A percentile compares a stretch with the other conserved stretches of the same genome.
Evolutionary conservation across 2,113 vertebrate genomes (phyloP).

Genomic region (Ranitomeya variabilis): DNA sequence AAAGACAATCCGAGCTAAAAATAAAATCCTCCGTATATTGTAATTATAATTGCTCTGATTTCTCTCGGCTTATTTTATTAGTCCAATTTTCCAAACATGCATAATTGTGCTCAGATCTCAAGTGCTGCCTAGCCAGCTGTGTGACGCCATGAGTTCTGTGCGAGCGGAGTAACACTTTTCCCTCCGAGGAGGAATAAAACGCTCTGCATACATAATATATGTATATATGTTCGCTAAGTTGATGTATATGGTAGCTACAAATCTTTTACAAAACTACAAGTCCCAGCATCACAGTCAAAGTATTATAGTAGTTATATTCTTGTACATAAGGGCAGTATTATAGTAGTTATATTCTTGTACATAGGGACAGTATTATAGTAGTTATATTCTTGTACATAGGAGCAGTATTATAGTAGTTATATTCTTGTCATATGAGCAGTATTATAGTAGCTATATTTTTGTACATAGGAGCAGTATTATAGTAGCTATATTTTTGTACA

Average conservation of each 20-base stretch:
- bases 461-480: too few relatives aligned
- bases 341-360: too few relatives aligned
- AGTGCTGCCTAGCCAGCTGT: constrained; percentile 31
- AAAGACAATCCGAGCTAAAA: constrained; percentile 37
- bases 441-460: too few relatives aligned
- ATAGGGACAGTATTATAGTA: too few relatives aligned
- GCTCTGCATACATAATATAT: background rate
- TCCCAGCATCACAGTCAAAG: background rate
- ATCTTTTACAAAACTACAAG: too few relatives aligned
- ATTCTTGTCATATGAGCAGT: too few relatives aligned
- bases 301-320: constrained; percentile 8
- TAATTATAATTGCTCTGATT: constrained; percentile 46
- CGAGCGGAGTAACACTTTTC: background rate
- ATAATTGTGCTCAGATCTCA: constrained; percentile 42
- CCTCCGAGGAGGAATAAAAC: background rate
- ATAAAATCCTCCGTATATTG: constrained; percentile 27
- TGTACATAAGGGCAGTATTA: background rate
- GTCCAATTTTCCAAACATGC: constrained; percentile 38
- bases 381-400: too few relatives aligned
- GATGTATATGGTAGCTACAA: too few relatives aligned
- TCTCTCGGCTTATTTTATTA: constrained; percentile 42
- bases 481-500: too few relatives aligned
- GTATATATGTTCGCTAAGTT: background rate
- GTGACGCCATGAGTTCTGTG: background rate
- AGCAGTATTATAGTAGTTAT: too few relatives aligned